phyloP scores from a whole-genome alignment of 1,140 invertebrate species.

The Drosophila chauvacae region DNA sequence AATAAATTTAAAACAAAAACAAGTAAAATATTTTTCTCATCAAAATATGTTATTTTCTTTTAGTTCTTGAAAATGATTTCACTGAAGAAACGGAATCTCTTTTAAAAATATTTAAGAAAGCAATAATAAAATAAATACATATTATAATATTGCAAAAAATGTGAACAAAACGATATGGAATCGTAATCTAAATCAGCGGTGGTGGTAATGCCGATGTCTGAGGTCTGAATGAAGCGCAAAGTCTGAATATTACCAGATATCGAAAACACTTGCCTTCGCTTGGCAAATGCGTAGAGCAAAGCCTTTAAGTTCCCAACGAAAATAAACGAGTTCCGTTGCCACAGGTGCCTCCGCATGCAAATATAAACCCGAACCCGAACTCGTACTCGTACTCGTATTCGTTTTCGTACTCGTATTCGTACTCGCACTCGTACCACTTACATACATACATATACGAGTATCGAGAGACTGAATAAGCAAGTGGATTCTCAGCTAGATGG shows the following conservation, averaged over 20 bases:
- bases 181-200: neutral
- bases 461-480: conserved; percentile 10
- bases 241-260: conserved; percentile 55
- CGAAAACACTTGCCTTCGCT: conserved; percentile 32
- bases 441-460: conserved; percentile 10
- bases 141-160: neutral
- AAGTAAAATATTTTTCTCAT: neutral
- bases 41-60: neutral
- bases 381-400: too few relatives aligned
- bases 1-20: neutral
- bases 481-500: conserved; percentile 26
- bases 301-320: conserved; percentile 46
- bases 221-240: conserved; percentile 25
- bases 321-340: conserved; percentile 42
- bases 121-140: too few relatives aligned
- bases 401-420: neutral
- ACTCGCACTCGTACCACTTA: neutral
- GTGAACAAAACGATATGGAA: neutral
- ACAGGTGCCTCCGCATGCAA: conserved; percentile 43
- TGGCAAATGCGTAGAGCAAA: conserved; percentile 45
- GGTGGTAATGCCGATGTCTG: conserved; percentile 13
- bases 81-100: neutral
- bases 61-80: neutral
- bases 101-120: neutral
- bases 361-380: conserved; percentile 6